Base-by-base conservation (phyloP, 2,113 vertebrate genomes). In the Cottus gobio region DNA sequence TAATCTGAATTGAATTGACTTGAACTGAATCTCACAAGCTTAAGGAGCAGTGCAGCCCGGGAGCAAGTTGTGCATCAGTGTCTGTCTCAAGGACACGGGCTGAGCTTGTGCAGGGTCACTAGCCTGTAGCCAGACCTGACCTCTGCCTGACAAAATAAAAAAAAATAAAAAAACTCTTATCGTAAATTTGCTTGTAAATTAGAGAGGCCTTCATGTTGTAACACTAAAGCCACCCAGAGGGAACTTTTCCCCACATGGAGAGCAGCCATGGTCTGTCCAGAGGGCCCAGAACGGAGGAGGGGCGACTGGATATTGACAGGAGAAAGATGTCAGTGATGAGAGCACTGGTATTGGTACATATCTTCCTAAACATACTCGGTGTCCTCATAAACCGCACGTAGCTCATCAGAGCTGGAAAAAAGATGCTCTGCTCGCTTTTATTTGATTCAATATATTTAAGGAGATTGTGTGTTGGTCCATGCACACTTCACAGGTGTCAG, bases 231-330 rank as follows among this genome's bases (percentile, higher is more conserved):
- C 30, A 30, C 0, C 58, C 30, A 48, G 28, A 34, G 22, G 61
- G 65, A 85, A 73, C 82, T 57, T 85, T 78, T 37, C 31, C 82
- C 79, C 52, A 58, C 44, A 48, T 54, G 71, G 50, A 69, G 15
- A 6, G 15, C 22, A 12, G 71, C 78, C 84, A 79, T n/a, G n/a
- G 18, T 71, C 10, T 71, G 50, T 63, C 63, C 73, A 68, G 57
- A 63, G 28, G 8, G 7, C 15, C 22, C 44, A 46, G 28, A 10
- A 31, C 1, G 3, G 12, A 8, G 56, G 24, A 4, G n/a, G 12
- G 13, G 18, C 26, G 30, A 13, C 57, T 56, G 39, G 56, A 69
- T 58, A 58, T 24, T 48, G 63, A 83, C 24, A 16, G 54, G 22
- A 42, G 22, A 62, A 56, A 34, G 26, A 26, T 70, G 31, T 71